Base-by-base conservation (phyloP, 1,140 invertebrate species). In the Acromyrmex charruanus region DNA sequence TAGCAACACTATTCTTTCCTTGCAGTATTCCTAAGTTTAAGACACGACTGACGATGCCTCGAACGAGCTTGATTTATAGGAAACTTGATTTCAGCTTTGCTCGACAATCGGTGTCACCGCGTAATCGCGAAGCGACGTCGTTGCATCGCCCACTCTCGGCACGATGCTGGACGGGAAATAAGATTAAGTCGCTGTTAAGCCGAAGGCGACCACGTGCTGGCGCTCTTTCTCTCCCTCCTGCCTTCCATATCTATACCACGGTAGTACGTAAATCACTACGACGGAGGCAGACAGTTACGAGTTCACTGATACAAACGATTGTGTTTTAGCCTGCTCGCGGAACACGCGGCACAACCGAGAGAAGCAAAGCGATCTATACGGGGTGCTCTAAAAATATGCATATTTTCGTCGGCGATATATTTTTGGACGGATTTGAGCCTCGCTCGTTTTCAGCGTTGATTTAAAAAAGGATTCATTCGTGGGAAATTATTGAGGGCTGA, bases 191-290 rank as follows among this genome's bases (percentile, higher is more conserved):
- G 63, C 75, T 21, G 16, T 72, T 66, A 68, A 72, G 71, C 71
- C 53, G 68, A 28, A 77, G 80, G 80, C 80, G 28, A 44, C 80
- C 80, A 75, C 80, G 80, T 35, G 80, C 85, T 82, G 9, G 18
- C 35, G 53, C 16, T 80, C 14, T 58, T 18, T 80, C 18, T 35
- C 55, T 49, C 31, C 18, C n/a, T 31, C n/a, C 10, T 44, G 59
- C 4, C 21, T 66, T 86, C 55, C 55, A 63, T 87, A 68, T 69
- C 63, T 58, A 44, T 44, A 81, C 55, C 14, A 3, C 18, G 28
- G 81, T 66, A 89, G 89, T 87, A 69, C 86, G 90, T 91, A 91
- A 91, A 91, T 91, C 91, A 91, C 90, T 53, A 75, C 77, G 85
- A 58, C 74, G 25, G 51, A 6, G 49, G 82, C 69, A 80, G 89